These are phyloP conservation scores for Heliconius sara DNA, from an alignment of 2,888 invertebrate genomes.

Conservation along the genomic window DNA sequence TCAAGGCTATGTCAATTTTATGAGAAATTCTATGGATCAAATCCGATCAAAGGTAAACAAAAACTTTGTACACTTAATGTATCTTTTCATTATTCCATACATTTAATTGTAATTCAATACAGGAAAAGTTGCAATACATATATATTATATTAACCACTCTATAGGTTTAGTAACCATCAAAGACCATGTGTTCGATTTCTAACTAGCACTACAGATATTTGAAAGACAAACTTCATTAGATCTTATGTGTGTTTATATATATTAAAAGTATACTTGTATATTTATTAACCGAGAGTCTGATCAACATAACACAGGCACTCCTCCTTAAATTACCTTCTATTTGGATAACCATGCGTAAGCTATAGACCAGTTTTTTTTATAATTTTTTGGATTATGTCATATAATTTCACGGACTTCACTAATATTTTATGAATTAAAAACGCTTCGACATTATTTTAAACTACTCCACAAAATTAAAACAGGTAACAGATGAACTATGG, in stretches of 20 bases:
- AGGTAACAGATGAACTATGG: constrained; percentile 86
- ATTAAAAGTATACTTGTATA: too few relatives aligned
- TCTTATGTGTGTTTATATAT: too few relatives aligned
- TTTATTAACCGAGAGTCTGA: too few relatives aligned
- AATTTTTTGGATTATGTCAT: background rate
- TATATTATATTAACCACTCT: background rate
- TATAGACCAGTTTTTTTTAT: background rate
- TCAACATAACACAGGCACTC: too few relatives aligned
- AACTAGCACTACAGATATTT: too few relatives aligned
- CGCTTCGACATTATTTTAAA: background rate
- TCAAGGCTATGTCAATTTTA: constrained; percentile 98
- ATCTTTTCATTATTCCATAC: background rate
- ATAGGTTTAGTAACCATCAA: background rate
- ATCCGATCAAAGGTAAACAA: constrained; percentile 95
- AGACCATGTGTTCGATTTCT: background rate
- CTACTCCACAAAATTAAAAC: background rate
- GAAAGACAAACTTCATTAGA: too few relatives aligned
- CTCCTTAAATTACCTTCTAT: too few relatives aligned
- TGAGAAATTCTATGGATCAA: constrained; percentile 98
- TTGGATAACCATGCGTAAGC: too few relatives aligned
- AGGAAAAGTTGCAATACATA: background rate
- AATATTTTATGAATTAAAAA: background rate
- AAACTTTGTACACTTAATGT: background rate
- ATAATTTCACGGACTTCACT: background rate
- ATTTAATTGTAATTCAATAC: background rate